Evolutionary conservation across 2,888 invertebrate genomes (phyloP), one percentile per base, ranked within the genome.

Genomic region (Julus scanicus): DNA sequence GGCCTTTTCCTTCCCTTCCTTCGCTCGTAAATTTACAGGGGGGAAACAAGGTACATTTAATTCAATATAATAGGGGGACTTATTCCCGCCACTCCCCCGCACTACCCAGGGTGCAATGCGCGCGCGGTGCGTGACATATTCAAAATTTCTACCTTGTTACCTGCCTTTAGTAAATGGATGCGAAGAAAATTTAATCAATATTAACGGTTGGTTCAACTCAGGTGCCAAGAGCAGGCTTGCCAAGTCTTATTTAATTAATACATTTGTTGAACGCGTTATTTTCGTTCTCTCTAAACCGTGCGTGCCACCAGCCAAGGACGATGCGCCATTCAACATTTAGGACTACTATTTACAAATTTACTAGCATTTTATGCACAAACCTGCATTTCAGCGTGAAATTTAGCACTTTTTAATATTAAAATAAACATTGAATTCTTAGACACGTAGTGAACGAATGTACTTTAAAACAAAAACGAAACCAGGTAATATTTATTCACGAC

Each of bases 81-180:
- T 20, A 71, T 71, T 71, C 8, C 44, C 71, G 9, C 71, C 20
- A 71, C 71, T 71, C 71, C 71, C 20, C 20, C 71, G 44, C 71
- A 20, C 29, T 71, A 71, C 29, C 71, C 71, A 71, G 20, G 29
- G 20, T 71, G 71, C 71, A 71, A 29, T 29, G 4, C n/a, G 71
- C 71, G 71, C 71, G 71, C 71, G 71, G 63, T 71, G 71, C 71
- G 71, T 71, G 71, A 71, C 71, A 71, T 71, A 71, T 71, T 71
- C 71, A 71, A 71, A 71, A 71, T 71, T 71, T 71, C 20, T 71
- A 71, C 71, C 71, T 71, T 71, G 71, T 71, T 71, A 71, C 71
- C 71, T 71, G 29, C 71, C 71, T 71, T 71, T 71, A 29, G 71
- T 71, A 71, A 71, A 71, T 71, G 71, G 71, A 71, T 71, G 71